Conservation (phyloP, 2,888 invertebrate species). For the Masnerella sp. region DNA sequence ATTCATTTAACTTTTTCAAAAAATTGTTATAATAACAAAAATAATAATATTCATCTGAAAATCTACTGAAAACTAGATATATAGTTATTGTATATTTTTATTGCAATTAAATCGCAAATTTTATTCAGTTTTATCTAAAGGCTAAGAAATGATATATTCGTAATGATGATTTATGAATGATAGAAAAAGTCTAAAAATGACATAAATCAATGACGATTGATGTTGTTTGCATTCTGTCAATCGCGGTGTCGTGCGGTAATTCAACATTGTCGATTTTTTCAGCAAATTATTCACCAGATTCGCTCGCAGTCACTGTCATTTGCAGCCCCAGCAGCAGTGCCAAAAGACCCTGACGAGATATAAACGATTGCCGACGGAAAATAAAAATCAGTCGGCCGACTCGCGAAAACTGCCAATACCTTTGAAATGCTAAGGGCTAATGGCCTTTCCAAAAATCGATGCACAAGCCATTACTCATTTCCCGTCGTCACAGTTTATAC, state of each 20-base stretch:
- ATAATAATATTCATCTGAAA: too few relatives aligned
- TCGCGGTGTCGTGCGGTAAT: conserved; percentile 14
- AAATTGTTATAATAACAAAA: too few relatives aligned
- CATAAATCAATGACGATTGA: conserved; percentile 19
- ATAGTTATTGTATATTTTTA: too few relatives aligned
- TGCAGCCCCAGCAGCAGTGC: conserved; percentile 20
- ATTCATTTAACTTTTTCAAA: too few relatives aligned
- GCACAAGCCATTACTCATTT: conserved; percentile 18
- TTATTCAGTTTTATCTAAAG: too few relatives aligned
- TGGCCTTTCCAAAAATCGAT: conserved; percentile 29
- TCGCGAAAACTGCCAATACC: conserved; percentile 25
- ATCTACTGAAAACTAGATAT: too few relatives aligned
- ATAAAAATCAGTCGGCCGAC: conserved; percentile 30
- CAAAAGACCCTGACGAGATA: conserved; percentile 30
- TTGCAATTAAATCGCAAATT: too few relatives aligned
- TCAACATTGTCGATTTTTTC: conserved; percentile 13
- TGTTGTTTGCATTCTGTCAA: conserved; percentile 23
- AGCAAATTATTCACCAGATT: conserved; percentile 28
- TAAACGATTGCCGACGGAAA: conserved; percentile 28
- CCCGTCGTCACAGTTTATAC: conserved; percentile 10
- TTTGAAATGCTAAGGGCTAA: conserved; percentile 25
- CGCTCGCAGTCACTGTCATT: conserved; percentile 34
- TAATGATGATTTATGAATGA: conserved; percentile 2
- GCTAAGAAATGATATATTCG: too few relatives aligned
- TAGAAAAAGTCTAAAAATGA: neutral